A percentile compares a stretch with the other conserved stretches of the same genome.
phyloP scores from a whole-genome alignment of 2,888 invertebrate species.

The Sminthurinus aureus region DNA sequence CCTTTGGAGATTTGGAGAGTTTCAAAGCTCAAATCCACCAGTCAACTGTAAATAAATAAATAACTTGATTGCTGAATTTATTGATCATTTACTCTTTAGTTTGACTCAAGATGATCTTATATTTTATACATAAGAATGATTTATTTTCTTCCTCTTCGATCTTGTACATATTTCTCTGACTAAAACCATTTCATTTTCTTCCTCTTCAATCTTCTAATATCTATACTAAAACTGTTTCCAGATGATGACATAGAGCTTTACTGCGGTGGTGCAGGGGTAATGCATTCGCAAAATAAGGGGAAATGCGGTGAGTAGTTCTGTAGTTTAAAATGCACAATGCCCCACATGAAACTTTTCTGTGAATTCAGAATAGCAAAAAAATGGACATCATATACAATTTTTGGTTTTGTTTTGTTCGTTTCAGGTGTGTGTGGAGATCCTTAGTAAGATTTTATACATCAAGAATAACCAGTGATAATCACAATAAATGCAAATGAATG shows the following conservation, averaged over 20 bases:
- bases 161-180: too few species aligned
- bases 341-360: background rate
- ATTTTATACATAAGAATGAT: too few species aligned
- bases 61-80: too few species aligned
- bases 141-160: too few species aligned
- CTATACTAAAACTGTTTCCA: too few species aligned
- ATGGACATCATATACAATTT: background rate
- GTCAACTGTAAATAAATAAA: slow-evolving; percentile 27
- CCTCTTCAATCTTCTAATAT: too few species aligned
- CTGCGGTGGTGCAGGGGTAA: slow-evolving; percentile 46
- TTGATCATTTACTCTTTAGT: too few species aligned
- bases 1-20: slow-evolving; percentile 48
- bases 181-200: too few species aligned
- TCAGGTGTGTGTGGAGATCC: slow-evolving; percentile 56
- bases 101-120: too few species aligned
- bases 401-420: background rate
- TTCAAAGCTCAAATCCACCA: slow-evolving; percentile 34
- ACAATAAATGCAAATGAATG: too few species aligned
- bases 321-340: too few species aligned
- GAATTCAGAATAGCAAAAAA: background rate
- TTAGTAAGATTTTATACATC: background rate
- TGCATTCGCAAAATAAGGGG: slow-evolving; percentile 20
- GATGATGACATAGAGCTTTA: slow-evolving; percentile 50
- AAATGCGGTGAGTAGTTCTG: background rate
- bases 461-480: too few species aligned